Conservation (phyloP, 2,113 vertebrate species). For the Gobiocypris rarus region DNA sequence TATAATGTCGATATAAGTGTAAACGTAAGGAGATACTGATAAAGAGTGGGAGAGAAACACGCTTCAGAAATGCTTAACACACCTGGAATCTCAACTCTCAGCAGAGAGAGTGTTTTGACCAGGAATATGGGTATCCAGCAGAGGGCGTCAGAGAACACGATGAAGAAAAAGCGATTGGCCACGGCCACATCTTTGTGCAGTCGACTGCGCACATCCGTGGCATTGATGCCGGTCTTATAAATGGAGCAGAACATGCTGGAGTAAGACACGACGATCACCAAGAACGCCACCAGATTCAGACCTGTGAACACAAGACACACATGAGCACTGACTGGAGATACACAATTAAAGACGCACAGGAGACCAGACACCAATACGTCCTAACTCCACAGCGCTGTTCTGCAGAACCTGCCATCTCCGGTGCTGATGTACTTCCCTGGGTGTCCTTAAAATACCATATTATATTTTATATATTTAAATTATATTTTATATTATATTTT, state of each 20-base stretch:
- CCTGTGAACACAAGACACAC: conserved; percentile 65
- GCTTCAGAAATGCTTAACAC: conserved; percentile 16
- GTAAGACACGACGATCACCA: conserved; percentile 76
- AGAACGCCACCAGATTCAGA: conserved; percentile 80
- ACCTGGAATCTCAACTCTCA: conserved; percentile 81
- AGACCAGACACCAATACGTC: too few relatives aligned
- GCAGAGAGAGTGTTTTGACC: conserved; percentile 77
- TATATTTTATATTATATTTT: too few relatives aligned
- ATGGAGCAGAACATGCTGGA: conserved; percentile 81
- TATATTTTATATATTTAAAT: too few relatives aligned
- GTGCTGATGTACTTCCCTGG: too few relatives aligned
- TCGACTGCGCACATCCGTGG: conserved; percentile 72
- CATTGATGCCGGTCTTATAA: conserved; percentile 76
- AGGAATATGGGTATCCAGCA: conserved; percentile 88
- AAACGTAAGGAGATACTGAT: background rate
- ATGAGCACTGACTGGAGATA: background rate
- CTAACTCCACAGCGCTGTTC: background rate
- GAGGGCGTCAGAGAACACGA: conserved; percentile 89
- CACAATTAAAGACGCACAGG: background rate
- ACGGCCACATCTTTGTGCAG: conserved; percentile 75
- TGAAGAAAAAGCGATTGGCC: conserved; percentile 81
- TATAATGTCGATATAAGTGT: background rate
- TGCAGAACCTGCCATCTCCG: too few relatives aligned
- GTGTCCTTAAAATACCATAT: too few relatives aligned
- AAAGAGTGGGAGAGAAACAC: background rate